Percentiles rank a stretch among this genome's conserved stretches.
Conservation (phyloP, 2,888 invertebrate species). For the Spicauda simplicius region DNA sequence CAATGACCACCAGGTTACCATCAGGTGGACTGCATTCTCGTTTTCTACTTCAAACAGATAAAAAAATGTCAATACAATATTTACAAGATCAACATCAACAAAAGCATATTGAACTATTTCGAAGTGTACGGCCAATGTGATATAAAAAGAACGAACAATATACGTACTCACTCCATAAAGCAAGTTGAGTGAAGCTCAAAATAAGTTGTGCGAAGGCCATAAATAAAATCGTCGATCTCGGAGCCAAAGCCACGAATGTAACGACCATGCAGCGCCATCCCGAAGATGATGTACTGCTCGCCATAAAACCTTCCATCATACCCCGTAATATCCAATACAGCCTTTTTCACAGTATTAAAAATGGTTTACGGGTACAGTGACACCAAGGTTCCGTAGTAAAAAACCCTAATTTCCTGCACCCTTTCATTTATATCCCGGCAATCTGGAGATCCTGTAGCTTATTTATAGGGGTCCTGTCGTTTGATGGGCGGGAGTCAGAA, state of each 20-base stretch:
- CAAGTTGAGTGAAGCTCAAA: constrained; percentile 9
- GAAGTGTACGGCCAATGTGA: not conserved
- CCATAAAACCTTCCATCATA: constrained; percentile 65
- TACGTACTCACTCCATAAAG: constrained; percentile 17
- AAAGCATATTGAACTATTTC: too few species aligned
- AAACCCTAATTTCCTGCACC: constrained; percentile 84
- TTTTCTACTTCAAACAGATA: too few species aligned
- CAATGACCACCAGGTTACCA: too few species aligned
- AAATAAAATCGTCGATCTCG: constrained; percentile 26
- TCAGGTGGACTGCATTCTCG: too few species aligned
- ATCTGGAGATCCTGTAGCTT: constrained; percentile 78
- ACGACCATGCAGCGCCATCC: constrained; percentile 21
- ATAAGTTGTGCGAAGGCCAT: constrained; percentile 23
- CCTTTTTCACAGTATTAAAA: constrained; percentile 76
- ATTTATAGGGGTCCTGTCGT: constrained; percentile 78
- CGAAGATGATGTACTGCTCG: constrained; percentile 37
- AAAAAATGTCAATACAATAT: too few species aligned
- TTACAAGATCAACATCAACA: too few species aligned
- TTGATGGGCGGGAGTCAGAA: constrained; percentile 79
- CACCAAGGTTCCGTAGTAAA: constrained; percentile 75
- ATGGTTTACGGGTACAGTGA: constrained; percentile 73
- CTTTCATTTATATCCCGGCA: constrained; percentile 83
- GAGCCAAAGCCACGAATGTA: constrained; percentile 26
- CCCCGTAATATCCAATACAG: constrained; percentile 63
- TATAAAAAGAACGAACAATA: not conserved